Evolutionary conservation across 2,113 vertebrate species (phyloP).

Genomic region (Actenoides hombroni): DNA sequence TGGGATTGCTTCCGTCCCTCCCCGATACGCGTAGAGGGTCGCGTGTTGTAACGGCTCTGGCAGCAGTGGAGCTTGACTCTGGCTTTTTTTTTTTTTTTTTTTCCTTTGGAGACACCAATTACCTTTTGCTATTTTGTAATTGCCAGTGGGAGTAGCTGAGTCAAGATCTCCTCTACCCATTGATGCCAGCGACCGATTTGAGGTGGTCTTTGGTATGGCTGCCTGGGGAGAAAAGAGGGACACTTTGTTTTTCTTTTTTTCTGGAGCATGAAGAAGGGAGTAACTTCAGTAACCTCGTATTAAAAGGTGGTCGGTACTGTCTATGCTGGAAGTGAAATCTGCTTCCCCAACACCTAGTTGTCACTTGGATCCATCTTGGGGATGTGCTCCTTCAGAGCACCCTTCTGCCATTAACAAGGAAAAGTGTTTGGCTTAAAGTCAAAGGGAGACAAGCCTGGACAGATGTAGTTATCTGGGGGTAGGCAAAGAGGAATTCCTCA

Average conservation of each 20-base stretch:
- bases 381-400: background rate
- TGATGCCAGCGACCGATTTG: background rate
- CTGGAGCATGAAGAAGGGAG: background rate
- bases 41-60: background rate
- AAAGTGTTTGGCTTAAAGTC: background rate
- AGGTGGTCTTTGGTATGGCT: background rate
- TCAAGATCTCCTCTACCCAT: background rate
- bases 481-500: background rate
- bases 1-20: background rate
- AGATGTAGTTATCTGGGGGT: background rate
- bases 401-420: background rate
- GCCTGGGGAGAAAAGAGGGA: background rate
- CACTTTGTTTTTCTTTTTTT: background rate
- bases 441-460: background rate
- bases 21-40: background rate
- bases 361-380: background rate
- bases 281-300: background rate
- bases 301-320: background rate
- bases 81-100: background rate
- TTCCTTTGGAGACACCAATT: background rate
- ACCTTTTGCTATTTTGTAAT: background rate
- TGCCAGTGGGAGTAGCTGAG: background rate
- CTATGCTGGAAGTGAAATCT: background rate
- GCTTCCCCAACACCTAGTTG: background rate
- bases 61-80: background rate